These are phyloP conservation scores for Amblyteles armatorius DNA, from an alignment of 2,888 invertebrate genomes.

Conservation along the genomic window DNA sequence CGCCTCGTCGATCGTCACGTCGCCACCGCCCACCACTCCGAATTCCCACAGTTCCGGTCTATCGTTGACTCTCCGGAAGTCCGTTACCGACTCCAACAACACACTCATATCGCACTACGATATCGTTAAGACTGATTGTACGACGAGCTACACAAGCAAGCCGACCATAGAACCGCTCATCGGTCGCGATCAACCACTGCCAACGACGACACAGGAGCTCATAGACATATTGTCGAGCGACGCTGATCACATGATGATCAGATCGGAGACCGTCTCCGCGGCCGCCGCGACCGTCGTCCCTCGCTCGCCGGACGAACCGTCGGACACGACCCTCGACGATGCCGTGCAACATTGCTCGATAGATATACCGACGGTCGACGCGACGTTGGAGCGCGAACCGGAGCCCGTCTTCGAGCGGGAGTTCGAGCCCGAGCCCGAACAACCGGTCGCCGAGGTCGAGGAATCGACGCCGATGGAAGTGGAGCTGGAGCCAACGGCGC, in stretches of 20 bases:
- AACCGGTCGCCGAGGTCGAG: constrained; percentile 24
- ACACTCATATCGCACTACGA: constrained; percentile 82
- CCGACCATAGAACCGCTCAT: constrained; percentile 78
- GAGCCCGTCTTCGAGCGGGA: constrained; percentile 81
- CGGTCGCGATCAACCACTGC: constrained; percentile 80
- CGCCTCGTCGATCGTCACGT: constrained; percentile 47
- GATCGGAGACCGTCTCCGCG: constrained; percentile 64
- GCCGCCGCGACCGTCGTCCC: constrained; percentile 24
- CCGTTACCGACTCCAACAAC: constrained; percentile 82
- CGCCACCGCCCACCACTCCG: constrained; percentile 72
- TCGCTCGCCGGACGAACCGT: constrained; percentile 48
- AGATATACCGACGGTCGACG: constrained; percentile 78
- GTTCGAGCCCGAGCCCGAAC: constrained; percentile 49
- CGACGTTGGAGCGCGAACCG: constrained; percentile 84
- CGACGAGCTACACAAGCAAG: constrained; percentile 77
- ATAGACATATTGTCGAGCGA: constrained; percentile 82
- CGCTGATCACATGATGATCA: constrained; percentile 74
- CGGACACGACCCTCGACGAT: constrained; percentile 67
- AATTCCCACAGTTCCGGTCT: constrained; percentile 77
- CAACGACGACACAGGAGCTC: constrained; percentile 82
- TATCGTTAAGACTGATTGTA: constrained; percentile 83
- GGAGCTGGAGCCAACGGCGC: constrained; percentile 67
- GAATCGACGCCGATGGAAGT: constrained; percentile 65
- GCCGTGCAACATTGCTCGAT: constrained; percentile 79
- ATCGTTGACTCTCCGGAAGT: constrained; percentile 81